Base-by-base conservation (phyloP, 2,888 invertebrate species). In the Gisinianus flammeolus region DNA sequence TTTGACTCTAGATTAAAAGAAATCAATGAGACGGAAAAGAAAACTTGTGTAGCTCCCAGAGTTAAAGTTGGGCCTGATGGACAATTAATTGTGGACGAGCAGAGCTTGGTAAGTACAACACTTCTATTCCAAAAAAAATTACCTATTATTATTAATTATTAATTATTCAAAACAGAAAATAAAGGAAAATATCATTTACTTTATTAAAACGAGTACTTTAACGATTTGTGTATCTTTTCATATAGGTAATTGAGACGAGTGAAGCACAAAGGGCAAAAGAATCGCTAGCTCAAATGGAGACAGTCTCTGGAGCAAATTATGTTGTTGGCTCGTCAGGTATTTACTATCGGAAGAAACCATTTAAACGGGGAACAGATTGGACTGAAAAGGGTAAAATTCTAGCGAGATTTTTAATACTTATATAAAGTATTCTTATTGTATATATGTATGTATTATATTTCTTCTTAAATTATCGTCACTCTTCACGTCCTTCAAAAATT, bases 41-140 rank as follows among this genome's bases (percentile, higher is more conserved):
- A 31, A n/a, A 80, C 72, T n/a, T 52, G 71, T 26, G 35, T 72
- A 8, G 83, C 82, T 0, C 95, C 95, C 0, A 93, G 94, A 87
- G 91, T 96, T 62, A 95, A 94, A 88, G 90, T 96, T 0, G 94
- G 94, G 0, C 92, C 93, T 0, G 92, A 95, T 85, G 96, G 95
- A 0, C 91, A 94, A 87, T 91, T 96, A 76, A 91, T 95, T 77
- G 88, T 96, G 0, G 96, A 96, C 85, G 94, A 95, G 85, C 91
- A 93, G 86, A 95, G 94, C 85, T 89, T 95, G 86, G 92, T 90
- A 85, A 86, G 87, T 83, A 72, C n/a, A n/a, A n/a, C n/a, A n/a
- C n/a, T 74, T 8, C 28, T 35, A 30, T 33, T 28, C 52, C n/a
- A 58, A 31, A n/a, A 64, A 22, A 44, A 35, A 12, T 28, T 35